These are phyloP conservation scores for Clinocottus analis DNA, from an alignment of 2,113 vertebrate species.

Conservation along the genomic window DNA sequence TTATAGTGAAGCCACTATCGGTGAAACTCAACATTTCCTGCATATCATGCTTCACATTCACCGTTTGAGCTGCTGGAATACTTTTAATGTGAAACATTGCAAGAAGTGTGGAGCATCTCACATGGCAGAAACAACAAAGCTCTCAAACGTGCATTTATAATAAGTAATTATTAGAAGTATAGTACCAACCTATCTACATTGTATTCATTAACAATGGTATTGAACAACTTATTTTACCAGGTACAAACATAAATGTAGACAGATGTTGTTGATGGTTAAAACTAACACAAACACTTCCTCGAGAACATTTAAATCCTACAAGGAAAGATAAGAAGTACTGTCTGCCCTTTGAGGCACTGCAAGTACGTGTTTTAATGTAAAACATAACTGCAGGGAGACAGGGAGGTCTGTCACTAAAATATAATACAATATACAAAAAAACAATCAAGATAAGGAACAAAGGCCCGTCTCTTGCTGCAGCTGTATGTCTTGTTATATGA, in stretches of 20 bases:
- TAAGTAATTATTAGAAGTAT: background rate
- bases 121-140: background rate
- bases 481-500: background rate
- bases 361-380: background rate
- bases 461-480: background rate
- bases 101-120: background rate
- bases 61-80: background rate
- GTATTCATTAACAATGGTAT: background rate
- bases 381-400: background rate
- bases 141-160: background rate
- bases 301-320: background rate
- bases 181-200: background rate
- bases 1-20: background rate
- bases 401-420: background rate
- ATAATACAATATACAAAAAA: background rate
- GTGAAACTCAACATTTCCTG: background rate
- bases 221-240: no score
- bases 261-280: background rate
- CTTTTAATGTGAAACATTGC: conserved; percentile 5
- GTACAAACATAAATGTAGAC: background rate
- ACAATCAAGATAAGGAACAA: background rate
- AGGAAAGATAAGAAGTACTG: background rate
- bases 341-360: background rate
- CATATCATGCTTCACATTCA: background rate
- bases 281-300: background rate